phyloP scores from a whole-genome alignment of 2,888 invertebrate species.

The Lucinisca nassula region DNA sequence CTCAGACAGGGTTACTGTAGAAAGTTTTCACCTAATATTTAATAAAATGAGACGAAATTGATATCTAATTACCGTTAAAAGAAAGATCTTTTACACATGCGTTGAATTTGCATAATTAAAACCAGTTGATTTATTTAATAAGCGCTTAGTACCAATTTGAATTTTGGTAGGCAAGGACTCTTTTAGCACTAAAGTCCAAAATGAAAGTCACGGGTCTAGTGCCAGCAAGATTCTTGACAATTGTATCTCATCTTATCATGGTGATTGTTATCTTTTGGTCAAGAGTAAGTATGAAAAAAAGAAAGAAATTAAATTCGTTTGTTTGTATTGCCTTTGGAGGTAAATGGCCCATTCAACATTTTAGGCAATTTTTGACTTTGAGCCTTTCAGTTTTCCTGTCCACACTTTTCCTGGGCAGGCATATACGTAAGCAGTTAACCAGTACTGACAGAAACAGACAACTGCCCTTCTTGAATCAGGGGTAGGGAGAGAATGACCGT shows the following conservation, averaged over 20 bases:
- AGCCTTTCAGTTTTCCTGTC: too few species aligned
- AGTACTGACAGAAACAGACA: too few species aligned
- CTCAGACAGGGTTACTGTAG: constrained; percentile 32
- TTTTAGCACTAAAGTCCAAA: constrained; percentile 18
- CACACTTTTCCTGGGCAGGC: too few species aligned
- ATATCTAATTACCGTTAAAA: neutral
- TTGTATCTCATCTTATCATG: constrained; percentile 92
- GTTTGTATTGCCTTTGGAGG: too few species aligned
- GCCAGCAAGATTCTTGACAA: constrained; percentile 92
- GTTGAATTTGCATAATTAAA: neutral
- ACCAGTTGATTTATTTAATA: neutral
- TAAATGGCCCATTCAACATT: too few species aligned
- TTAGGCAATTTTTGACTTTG: too few species aligned
- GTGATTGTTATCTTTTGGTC: constrained; percentile 92
- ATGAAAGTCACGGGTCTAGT: constrained; percentile 86
- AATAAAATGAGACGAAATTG: neutral
- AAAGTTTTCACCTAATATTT: neutral
- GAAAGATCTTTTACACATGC: neutral
- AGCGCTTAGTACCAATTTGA: neutral
- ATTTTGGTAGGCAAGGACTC: constrained; percentile 55
- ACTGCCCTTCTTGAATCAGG: too few species aligned
- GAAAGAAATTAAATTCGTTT: too few species aligned
- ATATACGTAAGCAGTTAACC: too few species aligned
- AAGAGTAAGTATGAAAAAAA: constrained; percentile 87
- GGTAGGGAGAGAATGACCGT: too few species aligned